These are phyloP conservation scores for Seriola aureovittata DNA, from an alignment of 2,113 vertebrate species.

Conservation along the genomic window DNA sequence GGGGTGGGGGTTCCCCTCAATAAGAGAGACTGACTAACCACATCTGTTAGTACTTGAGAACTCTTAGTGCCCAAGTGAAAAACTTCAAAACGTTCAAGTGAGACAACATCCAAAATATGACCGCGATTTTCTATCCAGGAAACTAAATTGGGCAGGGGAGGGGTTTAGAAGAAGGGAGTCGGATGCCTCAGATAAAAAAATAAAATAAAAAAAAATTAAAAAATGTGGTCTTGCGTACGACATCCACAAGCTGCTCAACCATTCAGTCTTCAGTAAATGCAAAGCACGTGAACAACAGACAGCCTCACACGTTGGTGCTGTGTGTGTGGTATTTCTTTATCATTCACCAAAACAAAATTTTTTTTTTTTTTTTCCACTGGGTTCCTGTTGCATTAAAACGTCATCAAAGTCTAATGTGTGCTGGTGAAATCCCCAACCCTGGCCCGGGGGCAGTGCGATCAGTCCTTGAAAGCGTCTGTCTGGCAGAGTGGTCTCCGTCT, in stretches of 20 bases:
- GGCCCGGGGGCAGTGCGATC: constrained; percentile 61
- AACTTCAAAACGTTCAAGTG: constrained; percentile 59
- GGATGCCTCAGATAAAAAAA: constrained; percentile 58
- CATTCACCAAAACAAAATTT: neutral
- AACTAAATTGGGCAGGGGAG: constrained; percentile 30
- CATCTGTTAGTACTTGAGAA: constrained; percentile 72
- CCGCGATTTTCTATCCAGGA: constrained; percentile 62
- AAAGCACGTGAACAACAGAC: neutral
- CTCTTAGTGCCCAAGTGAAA: constrained; percentile 59
- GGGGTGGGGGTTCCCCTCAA: constrained; percentile 16
- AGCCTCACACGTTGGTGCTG: neutral
- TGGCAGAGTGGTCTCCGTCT: constrained; percentile 65
- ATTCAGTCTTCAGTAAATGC: constrained; percentile 4
- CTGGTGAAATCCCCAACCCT: constrained; percentile 65
- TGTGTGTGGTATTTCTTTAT: neutral
- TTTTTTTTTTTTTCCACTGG: neutral
- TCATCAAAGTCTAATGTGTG: constrained; percentile 19
- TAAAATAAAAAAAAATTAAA: neutral
- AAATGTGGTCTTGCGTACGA: constrained; percentile 1
- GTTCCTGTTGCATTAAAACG: constrained; percentile 40
- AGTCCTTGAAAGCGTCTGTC: constrained; percentile 60
- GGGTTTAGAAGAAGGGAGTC: constrained; percentile 30
- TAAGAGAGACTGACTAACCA: constrained; percentile 55
- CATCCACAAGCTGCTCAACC: constrained; percentile 15
- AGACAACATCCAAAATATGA: constrained; percentile 65